A percentile compares a stretch with the other conserved stretches of the same genome.
phyloP scores from a whole-genome alignment of 2,797 vertebrate species.

The Pseudochaenichthys georgianus region DNA sequence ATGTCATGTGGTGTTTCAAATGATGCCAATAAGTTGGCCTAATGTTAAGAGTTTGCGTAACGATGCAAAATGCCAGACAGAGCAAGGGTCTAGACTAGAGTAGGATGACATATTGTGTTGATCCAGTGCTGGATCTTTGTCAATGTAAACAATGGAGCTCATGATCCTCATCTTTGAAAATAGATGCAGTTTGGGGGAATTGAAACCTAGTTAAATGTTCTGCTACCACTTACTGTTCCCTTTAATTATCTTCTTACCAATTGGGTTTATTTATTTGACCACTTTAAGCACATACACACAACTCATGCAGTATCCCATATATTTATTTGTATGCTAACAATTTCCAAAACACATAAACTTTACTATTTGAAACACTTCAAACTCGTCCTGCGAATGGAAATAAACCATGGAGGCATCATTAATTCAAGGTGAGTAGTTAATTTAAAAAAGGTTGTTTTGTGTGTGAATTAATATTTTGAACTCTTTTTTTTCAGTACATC shows the following conservation, averaged over 20 bases:
- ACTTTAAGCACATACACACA: too few species aligned
- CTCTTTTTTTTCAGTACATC: neutral
- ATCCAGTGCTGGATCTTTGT: constrained; percentile 35
- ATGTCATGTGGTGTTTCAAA: constrained; percentile 19
- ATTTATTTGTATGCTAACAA: too few species aligned
- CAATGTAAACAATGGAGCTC: constrained; percentile 40
- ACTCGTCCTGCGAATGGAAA: too few species aligned
- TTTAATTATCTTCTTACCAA: too few species aligned
- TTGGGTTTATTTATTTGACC: too few species aligned
- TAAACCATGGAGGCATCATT: too few species aligned
- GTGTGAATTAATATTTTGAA: neutral
- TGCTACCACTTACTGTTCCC: too few species aligned
- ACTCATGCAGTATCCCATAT: too few species aligned
- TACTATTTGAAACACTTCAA: too few species aligned
- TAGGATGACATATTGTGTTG: constrained; percentile 34
- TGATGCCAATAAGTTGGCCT: neutral
- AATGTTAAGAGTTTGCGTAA: constrained; percentile 8
- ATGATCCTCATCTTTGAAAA: neutral
- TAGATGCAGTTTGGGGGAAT: neutral
- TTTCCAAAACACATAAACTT: too few species aligned
- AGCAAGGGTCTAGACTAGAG: neutral
- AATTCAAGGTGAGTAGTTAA: too few species aligned
- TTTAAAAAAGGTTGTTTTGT: neutral
- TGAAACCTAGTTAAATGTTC: neutral
- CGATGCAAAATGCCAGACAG: constrained; percentile 1